phyloP scores from a whole-genome alignment of 2,888 invertebrate species.

The Zele albiditarsus region DNA sequence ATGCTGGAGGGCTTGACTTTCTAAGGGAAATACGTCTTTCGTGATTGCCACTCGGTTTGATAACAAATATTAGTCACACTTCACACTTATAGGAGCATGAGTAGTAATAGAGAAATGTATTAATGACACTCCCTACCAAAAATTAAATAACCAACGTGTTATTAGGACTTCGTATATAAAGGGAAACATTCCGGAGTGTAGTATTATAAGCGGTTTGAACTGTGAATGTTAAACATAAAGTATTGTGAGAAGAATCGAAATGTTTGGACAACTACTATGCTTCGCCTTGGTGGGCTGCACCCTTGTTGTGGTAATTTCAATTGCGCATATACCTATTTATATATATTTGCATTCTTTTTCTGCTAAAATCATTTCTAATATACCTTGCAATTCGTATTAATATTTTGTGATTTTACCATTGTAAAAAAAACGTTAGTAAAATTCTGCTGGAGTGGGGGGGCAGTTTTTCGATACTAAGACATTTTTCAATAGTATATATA shows the following conservation, averaged over 20 bases:
- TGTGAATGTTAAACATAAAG: background rate
- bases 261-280: background rate
- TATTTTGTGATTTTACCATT: too few species aligned
- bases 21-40: too few species aligned
- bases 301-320: background rate
- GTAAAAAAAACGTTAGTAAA: too few species aligned
- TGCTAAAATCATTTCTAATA: background rate
- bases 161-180: background rate
- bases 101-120: too few species aligned
- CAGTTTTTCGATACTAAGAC: too few species aligned
- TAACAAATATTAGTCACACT: too few species aligned
- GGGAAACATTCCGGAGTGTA: background rate
- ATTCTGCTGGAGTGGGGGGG: too few species aligned
- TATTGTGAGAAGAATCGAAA: background rate
- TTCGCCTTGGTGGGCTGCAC: background rate
- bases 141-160: background rate
- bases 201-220: background rate
- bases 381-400: background rate
- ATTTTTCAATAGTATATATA: too few species aligned
- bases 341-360: background rate
- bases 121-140: too few species aligned
- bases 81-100: too few species aligned
- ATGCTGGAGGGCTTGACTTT: too few species aligned
- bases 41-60: too few species aligned
- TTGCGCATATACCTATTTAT: background rate